phyloP scores from a whole-genome alignment of 2,888 invertebrate genomes.

The Stomorhina lunata region DNA sequence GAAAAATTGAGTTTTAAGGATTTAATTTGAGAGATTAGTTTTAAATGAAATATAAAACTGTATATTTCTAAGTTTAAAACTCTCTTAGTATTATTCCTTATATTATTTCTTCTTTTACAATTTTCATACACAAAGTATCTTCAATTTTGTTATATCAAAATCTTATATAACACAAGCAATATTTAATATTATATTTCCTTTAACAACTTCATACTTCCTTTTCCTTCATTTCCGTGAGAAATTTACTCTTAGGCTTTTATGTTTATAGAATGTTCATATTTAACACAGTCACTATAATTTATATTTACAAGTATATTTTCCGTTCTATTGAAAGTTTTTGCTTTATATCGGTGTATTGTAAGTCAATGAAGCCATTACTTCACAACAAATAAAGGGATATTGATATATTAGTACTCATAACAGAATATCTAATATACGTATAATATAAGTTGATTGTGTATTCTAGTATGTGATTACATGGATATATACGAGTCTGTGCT shows the following conservation, averaged over 20 bases:
- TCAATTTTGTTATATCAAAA: too few relatives aligned
- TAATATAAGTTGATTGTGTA: background rate
- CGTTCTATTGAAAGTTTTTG: background rate
- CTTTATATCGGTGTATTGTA: conserved; percentile 37
- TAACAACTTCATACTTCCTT: background rate
- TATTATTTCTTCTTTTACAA: too few relatives aligned
- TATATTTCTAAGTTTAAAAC: too few relatives aligned
- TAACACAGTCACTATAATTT: too few relatives aligned
- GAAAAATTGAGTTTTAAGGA: too few relatives aligned
- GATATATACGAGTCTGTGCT: background rate
- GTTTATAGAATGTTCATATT: too few relatives aligned
- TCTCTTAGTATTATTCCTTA: too few relatives aligned
- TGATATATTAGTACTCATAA: conserved; percentile 4
- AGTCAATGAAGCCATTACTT: conserved; percentile 53
- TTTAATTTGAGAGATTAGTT: too few relatives aligned
- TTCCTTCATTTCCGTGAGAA: background rate
- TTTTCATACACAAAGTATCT: too few relatives aligned
- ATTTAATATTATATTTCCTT: background rate
- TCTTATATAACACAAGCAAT: too few relatives aligned
- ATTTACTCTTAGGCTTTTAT: background rate
- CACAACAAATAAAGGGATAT: conserved; percentile 44
- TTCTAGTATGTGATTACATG: background rate
- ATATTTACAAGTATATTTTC: background rate
- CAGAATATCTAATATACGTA: conserved; percentile 15
- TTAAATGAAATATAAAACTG: too few relatives aligned